Evolutionary conservation across 2,113 vertebrate genomes (phyloP).

Genomic region (Corythornis cristatus): DNA sequence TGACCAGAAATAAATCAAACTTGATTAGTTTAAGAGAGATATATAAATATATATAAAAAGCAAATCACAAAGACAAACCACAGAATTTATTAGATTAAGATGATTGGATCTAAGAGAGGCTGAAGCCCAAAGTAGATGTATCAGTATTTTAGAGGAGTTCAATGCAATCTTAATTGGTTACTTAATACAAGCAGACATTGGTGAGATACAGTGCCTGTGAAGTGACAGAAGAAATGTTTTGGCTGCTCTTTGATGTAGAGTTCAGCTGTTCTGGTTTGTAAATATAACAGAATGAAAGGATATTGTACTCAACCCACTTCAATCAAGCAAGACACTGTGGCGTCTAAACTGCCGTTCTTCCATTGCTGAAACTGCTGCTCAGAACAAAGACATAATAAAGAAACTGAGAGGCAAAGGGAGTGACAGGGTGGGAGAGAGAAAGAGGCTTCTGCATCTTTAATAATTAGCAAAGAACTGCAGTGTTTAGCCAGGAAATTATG

Average conservation of each 20-base stretch:
- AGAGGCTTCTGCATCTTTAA: constrained; percentile 32
- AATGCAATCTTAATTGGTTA: constrained; percentile 40
- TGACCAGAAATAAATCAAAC: constrained; percentile 57
- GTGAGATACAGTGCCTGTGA: constrained; percentile 74
- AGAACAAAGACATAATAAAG: constrained; percentile 52
- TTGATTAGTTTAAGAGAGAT: constrained; percentile 10
- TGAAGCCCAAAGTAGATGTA: neutral
- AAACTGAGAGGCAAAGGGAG: constrained; percentile 9
- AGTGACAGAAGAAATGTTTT: constrained; percentile 74
- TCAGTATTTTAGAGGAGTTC: neutral
- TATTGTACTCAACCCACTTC: constrained; percentile 67
- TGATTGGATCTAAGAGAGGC: constrained; percentile 21
- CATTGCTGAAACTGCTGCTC: constrained; percentile 29
- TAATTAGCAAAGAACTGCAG: constrained; percentile 45
- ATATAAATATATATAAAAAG: neutral
- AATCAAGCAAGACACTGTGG: constrained; percentile 58
- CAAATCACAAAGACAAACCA: neutral
- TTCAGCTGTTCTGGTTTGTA: constrained; percentile 71
- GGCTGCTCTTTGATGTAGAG: constrained; percentile 67
- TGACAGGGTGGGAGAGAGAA: neutral
- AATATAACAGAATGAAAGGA: constrained; percentile 68
- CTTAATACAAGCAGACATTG: constrained; percentile 36
- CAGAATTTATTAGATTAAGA: constrained; percentile 12
- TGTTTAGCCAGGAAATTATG: constrained; percentile 48
- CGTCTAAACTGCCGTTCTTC: constrained; percentile 44